Conservation (phyloP, 2,888 invertebrate genomes). For the Cordylochernes scorpioides region DNA sequence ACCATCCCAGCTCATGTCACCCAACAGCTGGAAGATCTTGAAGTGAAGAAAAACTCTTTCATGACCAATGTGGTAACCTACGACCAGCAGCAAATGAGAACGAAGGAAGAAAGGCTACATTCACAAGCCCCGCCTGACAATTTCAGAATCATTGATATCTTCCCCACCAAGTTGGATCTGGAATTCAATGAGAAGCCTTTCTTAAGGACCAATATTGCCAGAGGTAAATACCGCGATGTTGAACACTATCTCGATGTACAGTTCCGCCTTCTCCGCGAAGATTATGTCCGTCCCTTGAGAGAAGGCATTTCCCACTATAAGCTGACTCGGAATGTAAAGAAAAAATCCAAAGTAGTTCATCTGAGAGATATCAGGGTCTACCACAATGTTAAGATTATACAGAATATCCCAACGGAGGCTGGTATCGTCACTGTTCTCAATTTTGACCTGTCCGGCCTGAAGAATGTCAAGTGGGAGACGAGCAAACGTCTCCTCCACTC, state of each 20-base stretch:
- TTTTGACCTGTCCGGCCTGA: conserved; percentile 8
- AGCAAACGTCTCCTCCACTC: conserved; percentile 39
- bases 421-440: conserved; percentile 14
- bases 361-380: conserved; percentile 18
- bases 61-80: too few relatives aligned
- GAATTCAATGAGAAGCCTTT: conserved; percentile 17
- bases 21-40: too few relatives aligned
- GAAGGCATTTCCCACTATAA: conserved; percentile 34
- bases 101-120: too few relatives aligned
- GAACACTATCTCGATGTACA: conserved; percentile 52
- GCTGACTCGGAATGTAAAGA: conserved; percentile 16
- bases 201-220: conserved; percentile 31
- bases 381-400: conserved; percentile 17
- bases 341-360: conserved; percentile 6
- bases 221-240: conserved; percentile 34
- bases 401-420: conserved; percentile 14
- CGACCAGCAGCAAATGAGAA: too few relatives aligned
- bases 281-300: conserved; percentile 43
- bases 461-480: conserved; percentile 21
- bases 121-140: conserved; percentile 8
- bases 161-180: conserved; percentile 7
- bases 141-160: conserved; percentile 5
- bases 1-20: too few relatives aligned
- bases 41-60: too few relatives aligned
- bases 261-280: conserved; percentile 46